Evolutionary conservation across 2,113 vertebrate species (phyloP), one percentile per base, ranked within the genome.

Genomic region (Rhodinocichla rosea): DNA sequence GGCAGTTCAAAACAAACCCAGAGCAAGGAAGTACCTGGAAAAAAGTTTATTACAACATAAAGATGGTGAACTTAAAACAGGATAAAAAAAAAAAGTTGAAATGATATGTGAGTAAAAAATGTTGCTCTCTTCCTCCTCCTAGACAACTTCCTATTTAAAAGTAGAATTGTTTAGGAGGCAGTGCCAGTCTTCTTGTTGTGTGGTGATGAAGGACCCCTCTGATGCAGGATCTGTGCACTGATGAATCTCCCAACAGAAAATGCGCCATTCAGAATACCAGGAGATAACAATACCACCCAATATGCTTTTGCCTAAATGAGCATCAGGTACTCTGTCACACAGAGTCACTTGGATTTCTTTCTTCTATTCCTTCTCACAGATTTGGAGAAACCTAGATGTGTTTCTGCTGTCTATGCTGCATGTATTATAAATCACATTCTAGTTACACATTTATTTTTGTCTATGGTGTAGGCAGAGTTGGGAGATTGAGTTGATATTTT

Each of bases 381-480:
- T 70, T 57, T 55, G 30, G 49, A 91, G 45, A 50, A 92, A 53
- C 18, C 26, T 37, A 53, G 57, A 26, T 56, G 40, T 4, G 21
- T 76, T 83, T 79, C 65, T 70, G 42, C 75, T 92, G 64, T 82
- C 81, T 89, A 63, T 59, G n/a, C 45, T 65, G 44, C 49, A 76
- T 63, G 24, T 20, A 85, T 89, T 73, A 57, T 45, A 84, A 18
- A 89, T 57, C 78, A 89, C 28, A 62, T 65, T 87, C 88, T 86
- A 92, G 71, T 86, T 86, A 92, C 68, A 91, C 45, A 6, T 90
- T 83, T 95, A 94, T 92, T 95, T 96, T 77, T 87, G 50, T 50
- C 78, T 35, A 13, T 33, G 28, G 65, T 73, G 87, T 76, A 95
- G 78, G 89, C 75, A 95, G 91, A 83, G 15, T 22, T 76, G 42